phyloP scores from a whole-genome alignment of 2,113 vertebrate genomes.

The Leiothrix lutea region DNA sequence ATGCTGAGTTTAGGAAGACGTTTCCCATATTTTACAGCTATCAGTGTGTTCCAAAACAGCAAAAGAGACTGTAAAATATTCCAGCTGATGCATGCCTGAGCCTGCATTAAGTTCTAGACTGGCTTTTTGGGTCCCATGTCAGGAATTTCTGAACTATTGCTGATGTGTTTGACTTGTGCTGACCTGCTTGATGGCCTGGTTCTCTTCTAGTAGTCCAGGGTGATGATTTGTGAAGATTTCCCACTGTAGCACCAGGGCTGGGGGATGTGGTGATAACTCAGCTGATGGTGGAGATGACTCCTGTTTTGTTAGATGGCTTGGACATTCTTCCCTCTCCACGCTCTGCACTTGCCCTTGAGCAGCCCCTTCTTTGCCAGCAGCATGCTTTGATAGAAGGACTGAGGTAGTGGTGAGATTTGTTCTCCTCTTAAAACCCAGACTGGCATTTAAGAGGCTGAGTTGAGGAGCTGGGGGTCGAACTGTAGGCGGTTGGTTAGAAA shows the following conservation, averaged over 20 bases:
- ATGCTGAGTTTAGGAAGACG: neutral
- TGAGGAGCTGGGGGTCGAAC: neutral
- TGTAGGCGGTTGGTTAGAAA: neutral
- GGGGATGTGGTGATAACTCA: neutral
- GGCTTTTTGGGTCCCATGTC: neutral
- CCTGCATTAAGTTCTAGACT: neutral
- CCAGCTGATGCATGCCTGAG: neutral
- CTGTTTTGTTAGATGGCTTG: neutral
- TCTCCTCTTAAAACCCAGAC: neutral
- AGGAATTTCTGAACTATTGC: neutral
- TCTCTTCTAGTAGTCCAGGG: neutral
- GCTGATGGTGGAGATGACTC: neutral
- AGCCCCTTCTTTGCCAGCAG: neutral
- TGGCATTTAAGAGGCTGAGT: neutral
- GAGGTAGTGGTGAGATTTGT: neutral
- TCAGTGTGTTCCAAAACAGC: neutral
- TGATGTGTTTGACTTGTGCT: neutral
- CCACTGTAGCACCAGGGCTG: accelerated
- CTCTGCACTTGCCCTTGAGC: neutral
- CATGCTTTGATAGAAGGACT: neutral
- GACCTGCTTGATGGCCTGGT: neutral
- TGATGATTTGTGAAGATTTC: neutral
- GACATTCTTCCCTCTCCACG: neutral
- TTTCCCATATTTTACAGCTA: neutral
- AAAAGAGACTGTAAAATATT: neutral